Base-by-base conservation (phyloP, 2,113 vertebrate species). In the Gymnarchus niloticus region DNA sequence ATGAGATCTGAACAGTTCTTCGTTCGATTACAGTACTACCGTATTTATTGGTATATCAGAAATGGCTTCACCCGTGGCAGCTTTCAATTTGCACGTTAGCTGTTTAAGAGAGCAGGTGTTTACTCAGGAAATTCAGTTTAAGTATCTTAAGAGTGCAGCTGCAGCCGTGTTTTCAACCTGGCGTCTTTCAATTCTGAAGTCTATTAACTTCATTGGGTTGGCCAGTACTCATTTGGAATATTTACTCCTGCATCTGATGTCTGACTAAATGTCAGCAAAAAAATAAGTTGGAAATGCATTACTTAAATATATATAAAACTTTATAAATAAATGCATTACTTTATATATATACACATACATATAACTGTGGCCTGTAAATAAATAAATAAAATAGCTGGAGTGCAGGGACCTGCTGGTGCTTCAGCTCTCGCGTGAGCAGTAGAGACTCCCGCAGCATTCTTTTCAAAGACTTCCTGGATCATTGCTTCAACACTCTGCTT, bases 71-170 rank as follows among this genome's bases (percentile, higher is more conserved):
- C 76, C 44, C 76, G 41, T 44, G 9, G 76, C 44, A 78, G 76
- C 76, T 78, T 78, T 78, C 44, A 23, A 48, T 48, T 78, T 48
- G 76, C 76, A 44, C 76, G 37, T 78, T 78, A 48, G 23, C 76
- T 78, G 76, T 48, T 78, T 48, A 78, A 48, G 76, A n/a, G 19
- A 78, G 76, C 23, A 1, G 44, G 44, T 78, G 44, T 48, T 78
- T 78, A 78, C 76, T 48, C 76, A 78, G 44, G 7, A 78, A 23
- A 78, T 78, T 48, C 23, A 78, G 44, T 17, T 78, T 78, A 78
- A 48, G 37, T 78, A 54, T 14, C 52, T 54, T 54, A 54, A 41
- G 59, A 17, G 37, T 33, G 25, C 4, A 25, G 78, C 78, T 81
- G 85, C 52, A 52, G 25, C 41, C 5, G 14, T 28, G 51, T 3